Base-by-base conservation (phyloP, 92 coral and sea anemone genomes). In the Zoanthus gigantus region DNA sequence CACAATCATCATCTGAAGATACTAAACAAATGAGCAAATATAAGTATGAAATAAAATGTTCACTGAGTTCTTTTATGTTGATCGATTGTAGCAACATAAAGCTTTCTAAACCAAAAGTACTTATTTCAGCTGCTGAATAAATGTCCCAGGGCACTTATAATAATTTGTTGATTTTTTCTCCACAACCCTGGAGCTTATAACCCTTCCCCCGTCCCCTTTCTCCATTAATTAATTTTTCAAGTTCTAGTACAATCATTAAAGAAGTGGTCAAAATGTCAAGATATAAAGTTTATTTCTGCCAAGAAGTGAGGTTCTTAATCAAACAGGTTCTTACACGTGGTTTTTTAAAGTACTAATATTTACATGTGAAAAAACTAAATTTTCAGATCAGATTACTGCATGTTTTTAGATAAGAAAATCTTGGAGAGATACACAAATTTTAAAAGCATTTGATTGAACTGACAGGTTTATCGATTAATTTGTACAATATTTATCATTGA, bases 1-100 rank as follows among this genome's bases (percentile, higher is more conserved):
- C 80, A 76, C 80, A 44, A 52, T 50, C 78, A 74, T 15, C 80
- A 50, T 76, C 80, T 76, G 80, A 76, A 76, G 63, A 76, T 76
- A 50, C 80, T 50, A 76, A 76, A 50, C 80, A 76, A 76, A 76
- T 76, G 23, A 76, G 80, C 14, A 76, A 10, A 50, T 52, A 76
- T 52, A 76, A 50, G 61, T 18, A 76, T 50, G 65, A 76, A 76
- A 76, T 52, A 31, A 50, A 76, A 16, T 50, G 65, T 76, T 76
- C 29, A 45, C 46, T 23, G 30, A 72, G 32, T 72, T 44, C 56
- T 7, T 72, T 13, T 42, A 42, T 71, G 18, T 71, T 0, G 23
- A 69, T 69, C 42, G 23, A 69, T 34, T 72, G 76, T 42, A 72
- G 54, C n/a, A 61, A 71, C 44, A 76, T 50, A 76, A 76, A 76